Base-by-base conservation (phyloP, 2,113 vertebrate genomes). In the Hypanus sabinus region DNA sequence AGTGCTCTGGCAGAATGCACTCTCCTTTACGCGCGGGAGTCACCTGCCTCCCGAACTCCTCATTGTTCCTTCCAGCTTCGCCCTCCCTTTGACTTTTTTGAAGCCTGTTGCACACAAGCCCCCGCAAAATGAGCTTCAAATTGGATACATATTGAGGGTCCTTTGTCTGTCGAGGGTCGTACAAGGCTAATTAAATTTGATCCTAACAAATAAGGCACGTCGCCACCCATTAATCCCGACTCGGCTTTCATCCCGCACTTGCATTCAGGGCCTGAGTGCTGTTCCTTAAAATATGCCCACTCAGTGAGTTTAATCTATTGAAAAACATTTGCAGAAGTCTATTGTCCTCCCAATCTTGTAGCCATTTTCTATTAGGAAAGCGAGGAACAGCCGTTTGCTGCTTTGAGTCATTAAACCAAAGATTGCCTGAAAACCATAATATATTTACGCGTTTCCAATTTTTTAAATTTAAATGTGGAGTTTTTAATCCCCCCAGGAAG, bases 131-230 rank as follows among this genome's bases (percentile, higher is more conserved):
- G 96, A 96, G 96, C 96, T 97, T 95, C 96, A 96, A 96, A 96
- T 97, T 96, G 96, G 97, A 96, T 96, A 95, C 97, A 96, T 95
- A 96, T 97, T 96, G 96, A 96, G 96, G 95, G 95, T 95, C 96
- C 96, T 97, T 97, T 98, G 97, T 97, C 95, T 97, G 96, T 96
- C 96, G 94, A 95, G 94, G 95, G 96, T 96, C 96, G 95, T 97
- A 95, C 95, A 95, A 96, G 97, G 97, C 97, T 97, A 97, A 98
- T 98, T 98, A 98, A 97, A 97, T 97, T 96, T 97, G 97, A 98
- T 97, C 97, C 97, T 96, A 96, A 96, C 97, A 97, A 97, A 97
- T 96, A 96, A 96, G 96, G 95, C 96, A 96, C 83, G 71, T 95
- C 94, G 95, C 94, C 94, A 94, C 96, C 96, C 96, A 95, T 97